These are phyloP conservation scores for Lasioglossum morio DNA, from an alignment of 2,888 invertebrate species.

Conservation along the genomic window DNA sequence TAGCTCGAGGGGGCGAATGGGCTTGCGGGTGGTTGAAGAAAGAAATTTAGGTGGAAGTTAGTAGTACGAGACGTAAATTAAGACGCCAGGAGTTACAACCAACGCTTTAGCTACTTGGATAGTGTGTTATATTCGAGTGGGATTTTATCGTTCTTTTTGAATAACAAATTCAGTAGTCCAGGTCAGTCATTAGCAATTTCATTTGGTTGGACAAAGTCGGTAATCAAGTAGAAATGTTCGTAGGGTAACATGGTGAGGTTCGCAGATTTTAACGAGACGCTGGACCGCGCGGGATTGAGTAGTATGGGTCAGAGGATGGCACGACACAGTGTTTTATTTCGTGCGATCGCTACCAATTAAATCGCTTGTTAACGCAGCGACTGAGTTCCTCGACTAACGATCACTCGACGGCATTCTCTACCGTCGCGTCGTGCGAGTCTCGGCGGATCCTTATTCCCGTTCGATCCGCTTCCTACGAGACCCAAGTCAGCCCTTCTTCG, in stretches of 20 bases:
- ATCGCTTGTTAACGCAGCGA: background rate
- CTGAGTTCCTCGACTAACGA: background rate
- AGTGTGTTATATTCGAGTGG: too few species aligned
- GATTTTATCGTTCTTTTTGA: too few species aligned
- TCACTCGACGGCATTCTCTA: background rate
- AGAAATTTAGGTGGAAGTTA: background rate
- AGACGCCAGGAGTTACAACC: background rate
- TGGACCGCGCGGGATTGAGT: background rate
- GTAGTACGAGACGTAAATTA: background rate
- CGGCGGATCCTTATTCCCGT: background rate
- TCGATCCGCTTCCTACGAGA: background rate
- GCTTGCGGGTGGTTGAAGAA: background rate
- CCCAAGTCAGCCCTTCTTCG: background rate
- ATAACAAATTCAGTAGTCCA: background rate
- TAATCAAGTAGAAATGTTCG: background rate
- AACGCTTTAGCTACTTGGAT: too few species aligned
- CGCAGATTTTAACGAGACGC: background rate
- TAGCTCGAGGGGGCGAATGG: background rate
- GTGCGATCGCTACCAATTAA: background rate
- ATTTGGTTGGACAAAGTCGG: background rate
- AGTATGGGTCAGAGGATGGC: background rate
- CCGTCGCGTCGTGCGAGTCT: background rate
- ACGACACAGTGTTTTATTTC: background rate
- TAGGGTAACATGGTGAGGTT: background rate
- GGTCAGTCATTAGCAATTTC: background rate